Evolutionary conservation across 2,797 vertebrate species (phyloP).

Genomic region (Naso thynnoides): DNA sequence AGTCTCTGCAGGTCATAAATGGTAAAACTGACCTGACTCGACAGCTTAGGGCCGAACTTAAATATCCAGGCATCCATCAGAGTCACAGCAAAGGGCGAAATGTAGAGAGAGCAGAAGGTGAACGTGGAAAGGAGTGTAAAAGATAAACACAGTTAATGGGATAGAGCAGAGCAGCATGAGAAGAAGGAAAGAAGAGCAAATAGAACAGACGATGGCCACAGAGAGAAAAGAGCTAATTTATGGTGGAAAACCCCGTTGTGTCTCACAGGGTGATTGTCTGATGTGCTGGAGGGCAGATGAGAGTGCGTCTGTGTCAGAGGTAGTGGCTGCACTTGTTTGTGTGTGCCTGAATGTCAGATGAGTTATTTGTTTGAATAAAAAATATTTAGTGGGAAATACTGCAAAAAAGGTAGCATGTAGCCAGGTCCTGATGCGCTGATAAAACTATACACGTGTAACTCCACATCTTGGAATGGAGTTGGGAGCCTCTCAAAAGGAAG

Average conservation of each 20-base stretch:
- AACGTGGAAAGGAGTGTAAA: slow-evolving; percentile 31
- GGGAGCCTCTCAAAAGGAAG: slow-evolving; percentile 60
- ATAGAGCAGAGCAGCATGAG: slow-evolving; percentile 26
- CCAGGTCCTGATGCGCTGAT: slow-evolving; percentile 56
- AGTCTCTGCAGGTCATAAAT: slow-evolving; percentile 44
- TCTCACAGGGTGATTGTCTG: slow-evolving; percentile 58
- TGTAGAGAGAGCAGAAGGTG: slow-evolving; percentile 28
- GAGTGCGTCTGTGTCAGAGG: slow-evolving; percentile 47
- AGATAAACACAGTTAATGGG: slow-evolving; percentile 48
- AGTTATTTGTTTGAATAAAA: slow-evolving; percentile 44
- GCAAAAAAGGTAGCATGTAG: slow-evolving; percentile 36
- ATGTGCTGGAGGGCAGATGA: slow-evolving; percentile 58
- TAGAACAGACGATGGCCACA: slow-evolving; percentile 31
- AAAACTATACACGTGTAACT: slow-evolving; percentile 71
- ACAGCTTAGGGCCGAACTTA: slow-evolving; percentile 36
- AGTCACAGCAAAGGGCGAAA: slow-evolving; percentile 4
- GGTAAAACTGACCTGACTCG: slow-evolving; percentile 39
- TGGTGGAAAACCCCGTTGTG: slow-evolving; percentile 76
- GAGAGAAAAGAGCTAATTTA: slow-evolving; percentile 60
- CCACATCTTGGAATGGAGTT: slow-evolving; percentile 73
- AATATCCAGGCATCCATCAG: slow-evolving; percentile 49
- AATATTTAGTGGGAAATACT: slow-evolving; percentile 33
- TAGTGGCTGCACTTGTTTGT: slow-evolving; percentile 44
- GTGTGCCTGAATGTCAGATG: slow-evolving; percentile 23
- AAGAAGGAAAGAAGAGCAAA: slow-evolving; percentile 25